Evolutionary conservation across 2,113 vertebrate genomes (phyloP).

Genomic region (Procavia capensis): DNA sequence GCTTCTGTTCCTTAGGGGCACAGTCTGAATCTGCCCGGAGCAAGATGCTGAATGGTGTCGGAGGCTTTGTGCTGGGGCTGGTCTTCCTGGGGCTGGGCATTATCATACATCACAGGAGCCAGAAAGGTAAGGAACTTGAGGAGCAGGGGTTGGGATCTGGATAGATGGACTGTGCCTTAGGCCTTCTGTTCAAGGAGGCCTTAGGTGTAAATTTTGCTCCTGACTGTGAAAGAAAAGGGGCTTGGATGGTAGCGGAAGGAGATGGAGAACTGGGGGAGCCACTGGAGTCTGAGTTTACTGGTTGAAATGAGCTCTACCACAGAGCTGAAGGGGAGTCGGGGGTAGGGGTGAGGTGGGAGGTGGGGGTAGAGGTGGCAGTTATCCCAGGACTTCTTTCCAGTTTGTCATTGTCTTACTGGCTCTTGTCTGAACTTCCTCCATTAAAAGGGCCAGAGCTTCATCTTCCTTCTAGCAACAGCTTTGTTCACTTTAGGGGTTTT

Average conservation of each 20-base stretch:
- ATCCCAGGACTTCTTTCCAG: fast-evolving
- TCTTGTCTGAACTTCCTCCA: neutral
- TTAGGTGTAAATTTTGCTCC: neutral
- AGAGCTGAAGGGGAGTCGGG: no score
- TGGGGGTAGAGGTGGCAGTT: no score
- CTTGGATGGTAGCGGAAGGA: fast-evolving
- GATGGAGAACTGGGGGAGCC: fast-evolving
- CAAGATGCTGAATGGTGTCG: constrained; percentile 71
- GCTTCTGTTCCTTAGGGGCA: neutral
- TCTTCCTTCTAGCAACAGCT: fast-evolving
- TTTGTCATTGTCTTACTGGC: neutral
- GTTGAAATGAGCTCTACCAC: fast-evolving
- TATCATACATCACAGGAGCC: neutral
- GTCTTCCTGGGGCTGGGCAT: constrained; percentile 61
- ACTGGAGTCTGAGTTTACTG: fast-evolving
- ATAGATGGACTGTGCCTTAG: fast-evolving
- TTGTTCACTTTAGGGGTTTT: neutral
- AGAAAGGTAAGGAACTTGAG: constrained; percentile 52
- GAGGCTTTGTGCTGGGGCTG: constrained; percentile 68
- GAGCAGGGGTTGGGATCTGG: neutral
- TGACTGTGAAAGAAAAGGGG: fast-evolving
- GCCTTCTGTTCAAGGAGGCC: fast-evolving
- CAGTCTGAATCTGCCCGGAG: constrained; percentile 74
- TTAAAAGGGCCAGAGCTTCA: fast-evolving
- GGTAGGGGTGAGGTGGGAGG: no score